phyloP scores from a whole-genome alignment of 2,113 vertebrate species.

The Calidris pugnax region DNA sequence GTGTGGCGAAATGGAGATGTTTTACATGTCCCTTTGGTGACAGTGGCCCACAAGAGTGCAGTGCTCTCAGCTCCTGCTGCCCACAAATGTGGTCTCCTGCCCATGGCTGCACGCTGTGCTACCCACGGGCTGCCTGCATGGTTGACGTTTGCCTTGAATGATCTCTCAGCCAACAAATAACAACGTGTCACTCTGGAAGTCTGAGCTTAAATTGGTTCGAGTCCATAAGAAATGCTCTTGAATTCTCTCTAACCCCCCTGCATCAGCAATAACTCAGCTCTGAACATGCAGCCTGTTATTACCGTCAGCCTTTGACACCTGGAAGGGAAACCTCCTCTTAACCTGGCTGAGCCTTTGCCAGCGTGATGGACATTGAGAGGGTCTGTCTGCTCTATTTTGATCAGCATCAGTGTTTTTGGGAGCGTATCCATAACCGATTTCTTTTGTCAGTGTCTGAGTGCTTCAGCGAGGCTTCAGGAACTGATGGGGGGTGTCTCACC shows the following conservation, averaged over 20 bases:
- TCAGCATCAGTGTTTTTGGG: neutral
- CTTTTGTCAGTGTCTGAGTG: neutral
- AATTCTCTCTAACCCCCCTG: neutral
- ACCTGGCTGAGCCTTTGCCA: neutral
- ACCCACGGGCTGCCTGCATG: neutral
- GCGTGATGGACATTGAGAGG: neutral
- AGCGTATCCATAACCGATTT: accelerated
- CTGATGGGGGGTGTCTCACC: neutral
- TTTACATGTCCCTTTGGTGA: neutral
- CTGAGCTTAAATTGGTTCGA: neutral
- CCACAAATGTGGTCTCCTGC: accelerated
- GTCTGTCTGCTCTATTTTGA: neutral
- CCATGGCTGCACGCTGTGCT: neutral
- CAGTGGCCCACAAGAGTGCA: neutral
- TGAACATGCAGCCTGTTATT: neutral
- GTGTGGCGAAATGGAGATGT: neutral
- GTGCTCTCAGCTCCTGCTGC: neutral
- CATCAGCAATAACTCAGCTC: neutral
- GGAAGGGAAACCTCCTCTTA: neutral
- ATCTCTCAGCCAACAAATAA: constrained; percentile 26
- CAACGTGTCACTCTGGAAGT: neutral
- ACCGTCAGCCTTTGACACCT: neutral
- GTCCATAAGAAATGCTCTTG: neutral
- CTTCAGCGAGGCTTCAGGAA: neutral
- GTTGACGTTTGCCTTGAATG: neutral